These are phyloP conservation scores for Magallana gigas DNA, from an alignment of 1,140 invertebrate species.

Conservation along the genomic window DNA sequence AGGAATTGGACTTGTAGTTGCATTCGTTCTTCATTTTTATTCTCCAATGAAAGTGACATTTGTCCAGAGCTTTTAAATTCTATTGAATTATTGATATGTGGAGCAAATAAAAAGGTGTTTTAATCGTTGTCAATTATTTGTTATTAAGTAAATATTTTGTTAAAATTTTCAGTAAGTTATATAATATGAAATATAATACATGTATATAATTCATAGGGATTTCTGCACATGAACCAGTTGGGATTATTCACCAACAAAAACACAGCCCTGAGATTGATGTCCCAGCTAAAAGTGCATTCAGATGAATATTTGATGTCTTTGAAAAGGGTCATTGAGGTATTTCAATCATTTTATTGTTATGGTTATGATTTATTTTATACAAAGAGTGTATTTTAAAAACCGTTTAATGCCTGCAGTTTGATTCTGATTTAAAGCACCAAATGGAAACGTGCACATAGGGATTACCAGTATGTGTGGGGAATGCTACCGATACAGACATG, in stretches of 20 bases:
- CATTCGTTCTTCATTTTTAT: not conserved
- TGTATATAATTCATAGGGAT: not conserved
- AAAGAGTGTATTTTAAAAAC: too few relatives aligned
- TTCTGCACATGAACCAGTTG: not conserved
- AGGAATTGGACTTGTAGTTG: not conserved
- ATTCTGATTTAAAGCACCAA: too few relatives aligned
- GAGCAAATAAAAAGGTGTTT: not conserved
- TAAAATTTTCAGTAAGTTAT: too few relatives aligned
- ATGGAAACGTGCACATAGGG: too few relatives aligned
- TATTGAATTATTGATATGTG: constrained; percentile 25
- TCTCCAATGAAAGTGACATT: constrained; percentile 4
- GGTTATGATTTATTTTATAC: not conserved
- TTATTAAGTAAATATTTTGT: too few relatives aligned
- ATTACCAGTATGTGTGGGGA: too few relatives aligned
- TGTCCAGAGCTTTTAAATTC: not conserved
- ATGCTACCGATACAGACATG: too few relatives aligned
- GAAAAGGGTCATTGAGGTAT: not conserved
- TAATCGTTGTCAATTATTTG: not conserved
- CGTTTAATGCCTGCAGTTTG: too few relatives aligned
- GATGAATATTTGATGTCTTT: not conserved
- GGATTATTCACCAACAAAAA: not conserved
- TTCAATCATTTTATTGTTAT: not conserved
- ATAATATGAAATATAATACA: too few relatives aligned
- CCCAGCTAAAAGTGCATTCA: not conserved
- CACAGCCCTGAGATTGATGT: not conserved